Evolutionary conservation across 2,888 invertebrate genomes (phyloP).

Genomic region (Druceiella hillmani): DNA sequence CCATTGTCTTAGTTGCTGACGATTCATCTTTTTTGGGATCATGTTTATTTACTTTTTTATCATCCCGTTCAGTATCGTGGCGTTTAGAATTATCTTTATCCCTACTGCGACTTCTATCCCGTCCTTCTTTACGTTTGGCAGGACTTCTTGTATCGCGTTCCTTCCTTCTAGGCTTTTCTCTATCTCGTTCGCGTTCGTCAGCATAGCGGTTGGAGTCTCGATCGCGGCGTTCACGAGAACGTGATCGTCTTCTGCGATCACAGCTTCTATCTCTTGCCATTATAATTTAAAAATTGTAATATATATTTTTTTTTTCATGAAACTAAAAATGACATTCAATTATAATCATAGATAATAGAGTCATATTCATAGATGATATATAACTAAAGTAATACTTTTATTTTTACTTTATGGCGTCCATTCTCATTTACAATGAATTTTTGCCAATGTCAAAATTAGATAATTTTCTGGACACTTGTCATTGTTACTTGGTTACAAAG

Average conservation of each 20-base stretch:
- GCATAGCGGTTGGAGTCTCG: constrained; percentile 39
- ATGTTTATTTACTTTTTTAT: constrained; percentile 36
- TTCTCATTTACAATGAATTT: no score
- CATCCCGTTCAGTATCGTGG: constrained; percentile 33
- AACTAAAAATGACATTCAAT: no score
- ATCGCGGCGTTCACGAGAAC: constrained; percentile 42
- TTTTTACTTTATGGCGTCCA: no score
- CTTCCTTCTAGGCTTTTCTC: no score
- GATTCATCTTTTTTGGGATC: constrained; percentile 29
- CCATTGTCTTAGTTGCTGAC: constrained; percentile 29
- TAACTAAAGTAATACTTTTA: no score
- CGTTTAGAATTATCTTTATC: constrained; percentile 40
- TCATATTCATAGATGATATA: no score
- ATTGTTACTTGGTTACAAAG: no score
- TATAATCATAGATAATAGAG: no score
- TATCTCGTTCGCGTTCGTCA: constrained; percentile 33
- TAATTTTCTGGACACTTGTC: no score
- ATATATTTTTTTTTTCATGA: no score
- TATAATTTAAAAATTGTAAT: no score
- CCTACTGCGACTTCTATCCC: constrained; percentile 20
- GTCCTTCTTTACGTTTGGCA: constrained; percentile 29
- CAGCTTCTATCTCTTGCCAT: constrained; percentile 44
- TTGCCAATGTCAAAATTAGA: no score
- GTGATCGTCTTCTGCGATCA: constrained; percentile 38
- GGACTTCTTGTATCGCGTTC: constrained; percentile 27